Evolutionary conservation across 1,140 invertebrate species (phyloP).

Genomic region (Maniola jurtina): DNA sequence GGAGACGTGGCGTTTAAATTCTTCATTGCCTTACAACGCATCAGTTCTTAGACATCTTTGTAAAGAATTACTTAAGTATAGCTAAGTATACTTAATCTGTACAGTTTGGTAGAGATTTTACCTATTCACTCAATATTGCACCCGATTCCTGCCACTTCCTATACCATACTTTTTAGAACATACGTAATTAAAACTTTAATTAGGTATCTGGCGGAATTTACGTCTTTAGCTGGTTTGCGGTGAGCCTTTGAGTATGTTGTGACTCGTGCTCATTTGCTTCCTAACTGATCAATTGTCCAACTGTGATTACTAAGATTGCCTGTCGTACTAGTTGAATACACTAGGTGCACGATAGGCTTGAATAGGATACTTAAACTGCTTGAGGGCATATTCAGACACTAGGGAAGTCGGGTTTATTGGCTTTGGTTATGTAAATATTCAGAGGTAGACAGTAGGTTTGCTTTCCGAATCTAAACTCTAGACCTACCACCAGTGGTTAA

Average conservation of each 20-base stretch:
- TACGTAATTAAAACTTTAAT: no score
- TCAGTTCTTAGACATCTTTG: no score
- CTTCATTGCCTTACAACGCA: no score
- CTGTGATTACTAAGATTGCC: slow-evolving; percentile 10
- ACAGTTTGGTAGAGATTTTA: no score
- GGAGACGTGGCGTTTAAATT: no score
- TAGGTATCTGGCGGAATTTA: no score
- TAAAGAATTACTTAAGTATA: no score
- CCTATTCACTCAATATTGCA: no score
- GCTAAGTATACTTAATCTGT: no score
- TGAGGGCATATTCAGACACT: slow-evolving; percentile 15
- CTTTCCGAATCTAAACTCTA: neutral
- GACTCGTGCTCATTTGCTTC: neutral
- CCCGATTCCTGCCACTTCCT: no score
- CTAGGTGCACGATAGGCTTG: slow-evolving; percentile 20
- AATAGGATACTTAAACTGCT: slow-evolving; percentile 25
- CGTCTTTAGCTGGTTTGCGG: no score
- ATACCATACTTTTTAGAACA: no score
- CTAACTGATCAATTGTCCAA: neutral
- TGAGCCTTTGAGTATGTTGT: neutral
- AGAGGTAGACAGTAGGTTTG: neutral
- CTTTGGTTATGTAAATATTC: slow-evolving; percentile 19
- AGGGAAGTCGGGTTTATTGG: neutral
- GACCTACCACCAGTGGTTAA: neutral
- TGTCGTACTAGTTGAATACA: slow-evolving; percentile 23